These are phyloP conservation scores for Enteromius trimaculatus DNA, from an alignment of 2,797 vertebrate genomes.

Conservation along the genomic window DNA sequence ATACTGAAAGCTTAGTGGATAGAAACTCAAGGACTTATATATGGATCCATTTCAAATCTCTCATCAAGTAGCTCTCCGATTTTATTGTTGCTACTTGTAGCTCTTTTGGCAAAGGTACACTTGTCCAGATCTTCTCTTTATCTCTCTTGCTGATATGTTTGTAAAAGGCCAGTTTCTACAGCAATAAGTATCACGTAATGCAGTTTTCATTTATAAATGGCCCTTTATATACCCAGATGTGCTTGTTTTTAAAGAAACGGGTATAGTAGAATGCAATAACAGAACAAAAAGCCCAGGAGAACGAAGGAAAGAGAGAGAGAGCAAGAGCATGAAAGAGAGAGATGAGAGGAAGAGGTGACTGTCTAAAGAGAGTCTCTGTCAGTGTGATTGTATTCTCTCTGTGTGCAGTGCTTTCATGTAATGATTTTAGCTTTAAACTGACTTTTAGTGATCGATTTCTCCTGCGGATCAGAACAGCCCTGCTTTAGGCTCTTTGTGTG, in stretches of 20 bases:
- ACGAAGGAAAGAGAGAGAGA: slow-evolving; percentile 28
- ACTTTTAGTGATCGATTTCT: slow-evolving; percentile 78
- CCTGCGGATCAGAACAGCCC: slow-evolving; percentile 76
- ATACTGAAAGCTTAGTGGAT: slow-evolving; percentile 9
- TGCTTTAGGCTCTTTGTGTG: slow-evolving; percentile 68
- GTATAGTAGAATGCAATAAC: slow-evolving; percentile 61
- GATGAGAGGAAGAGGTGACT: slow-evolving; percentile 33
- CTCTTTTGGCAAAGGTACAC: slow-evolving; percentile 42
- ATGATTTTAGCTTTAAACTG: slow-evolving; percentile 83
- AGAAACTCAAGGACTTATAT: slow-evolving; percentile 36
- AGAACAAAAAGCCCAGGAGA: slow-evolving; percentile 51
- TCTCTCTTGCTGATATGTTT: slow-evolving; percentile 6
- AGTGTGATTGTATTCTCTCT: slow-evolving; percentile 49
- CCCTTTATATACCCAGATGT: slow-evolving; percentile 3
- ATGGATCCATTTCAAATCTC: slow-evolving; percentile 49
- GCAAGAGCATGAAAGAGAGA: slow-evolving; percentile 26
- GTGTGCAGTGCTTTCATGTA: slow-evolving; percentile 68
- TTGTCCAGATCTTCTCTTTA: slow-evolving; percentile 38
- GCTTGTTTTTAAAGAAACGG: neutral
- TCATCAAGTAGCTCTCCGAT: slow-evolving; percentile 41
- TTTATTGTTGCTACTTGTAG: slow-evolving; percentile 42
- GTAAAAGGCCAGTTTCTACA: neutral
- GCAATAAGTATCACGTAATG: neutral
- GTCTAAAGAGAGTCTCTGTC: slow-evolving; percentile 45
- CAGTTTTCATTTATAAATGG: neutral